Percentiles rank a stretch among this genome's conserved stretches.
These are phyloP conservation scores for Schizotus pectinicornis DNA, from an alignment of 2,888 invertebrate genomes.

Conservation along the genomic window DNA sequence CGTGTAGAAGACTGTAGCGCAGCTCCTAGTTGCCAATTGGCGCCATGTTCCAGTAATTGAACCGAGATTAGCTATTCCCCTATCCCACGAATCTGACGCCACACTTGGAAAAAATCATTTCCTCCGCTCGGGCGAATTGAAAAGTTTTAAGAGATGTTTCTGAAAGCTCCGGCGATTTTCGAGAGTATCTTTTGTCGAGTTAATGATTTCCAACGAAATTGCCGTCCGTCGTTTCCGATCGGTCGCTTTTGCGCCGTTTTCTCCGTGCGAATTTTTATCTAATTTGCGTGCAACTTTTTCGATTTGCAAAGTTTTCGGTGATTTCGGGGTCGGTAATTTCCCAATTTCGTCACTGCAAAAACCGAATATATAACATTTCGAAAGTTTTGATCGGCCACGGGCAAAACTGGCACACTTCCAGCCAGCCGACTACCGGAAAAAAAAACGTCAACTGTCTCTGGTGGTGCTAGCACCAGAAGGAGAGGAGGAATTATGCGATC, in stretches of 20 bases:
- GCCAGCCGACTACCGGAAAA: slow-evolving; percentile 10
- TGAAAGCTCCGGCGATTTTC: no score
- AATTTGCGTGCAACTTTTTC: slow-evolving; percentile 28
- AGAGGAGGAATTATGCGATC: slow-evolving; percentile 34
- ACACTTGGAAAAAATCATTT: no score
- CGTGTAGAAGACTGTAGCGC: no score
- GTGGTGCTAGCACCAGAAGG: slow-evolving; percentile 14
- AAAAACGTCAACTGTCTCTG: background rate
- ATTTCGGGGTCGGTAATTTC: slow-evolving; percentile 26
- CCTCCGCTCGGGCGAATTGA: no score
- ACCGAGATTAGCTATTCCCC: no score
- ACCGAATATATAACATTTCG: slow-evolving; percentile 30
- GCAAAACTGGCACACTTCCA: slow-evolving; percentile 28
- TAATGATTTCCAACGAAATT: slow-evolving; percentile 3
- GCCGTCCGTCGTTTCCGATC: slow-evolving; percentile 1
- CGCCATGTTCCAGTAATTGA: no score
- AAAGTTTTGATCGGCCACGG: slow-evolving; percentile 25
- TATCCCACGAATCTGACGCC: no score
- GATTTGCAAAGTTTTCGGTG: slow-evolving; percentile 29
- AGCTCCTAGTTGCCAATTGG: no score
- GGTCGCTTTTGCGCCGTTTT: slow-evolving; percentile 6
- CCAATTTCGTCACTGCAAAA: slow-evolving; percentile 30
- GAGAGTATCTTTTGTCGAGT: no score
- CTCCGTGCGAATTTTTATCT: slow-evolving; percentile 20
- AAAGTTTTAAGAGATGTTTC: no score